Conservation (phyloP, 2,888 invertebrate species). For the Agrotis ipsilon region DNA sequence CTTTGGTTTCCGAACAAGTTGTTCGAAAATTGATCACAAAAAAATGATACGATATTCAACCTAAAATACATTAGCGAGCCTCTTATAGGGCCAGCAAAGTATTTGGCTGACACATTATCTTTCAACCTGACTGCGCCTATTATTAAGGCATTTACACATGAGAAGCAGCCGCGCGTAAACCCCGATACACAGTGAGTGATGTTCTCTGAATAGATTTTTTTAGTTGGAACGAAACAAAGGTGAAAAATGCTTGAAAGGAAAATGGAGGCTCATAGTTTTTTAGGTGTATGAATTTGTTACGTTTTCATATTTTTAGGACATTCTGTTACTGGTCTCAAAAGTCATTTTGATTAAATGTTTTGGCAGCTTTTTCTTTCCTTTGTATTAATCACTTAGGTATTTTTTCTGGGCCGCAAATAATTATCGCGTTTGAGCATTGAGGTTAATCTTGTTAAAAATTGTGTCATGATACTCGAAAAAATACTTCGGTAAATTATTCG, state of each 20-base stretch:
- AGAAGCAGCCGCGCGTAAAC: slow-evolving; percentile 67
- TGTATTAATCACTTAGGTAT: no score
- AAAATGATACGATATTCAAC: slow-evolving; percentile 15
- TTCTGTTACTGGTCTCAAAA: no score
- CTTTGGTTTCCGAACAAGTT: slow-evolving; percentile 6
- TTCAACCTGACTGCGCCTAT: slow-evolving; percentile 73
- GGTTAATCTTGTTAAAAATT: no score
- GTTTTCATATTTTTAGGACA: not conserved
- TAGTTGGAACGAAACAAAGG: slow-evolving; percentile 48
- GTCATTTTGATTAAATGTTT: no score
- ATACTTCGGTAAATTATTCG: no score
- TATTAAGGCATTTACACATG: slow-evolving; percentile 69
- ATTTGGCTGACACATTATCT: slow-evolving; percentile 63
- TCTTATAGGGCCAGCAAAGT: slow-evolving; percentile 52
- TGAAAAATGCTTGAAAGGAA: slow-evolving; percentile 24
- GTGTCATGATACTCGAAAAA: no score
- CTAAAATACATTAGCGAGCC: slow-evolving; percentile 51
- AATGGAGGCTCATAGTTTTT: not conserved
- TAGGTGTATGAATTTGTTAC: not conserved
- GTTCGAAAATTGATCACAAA: not conserved
- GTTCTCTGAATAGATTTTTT: slow-evolving; percentile 58
- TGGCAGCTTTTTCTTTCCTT: no score
- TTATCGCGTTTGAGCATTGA: no score
- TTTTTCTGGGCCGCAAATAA: no score
- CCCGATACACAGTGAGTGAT: slow-evolving; percentile 66